These are phyloP conservation scores for Piezodorus guildinii DNA, from an alignment of 1,140 invertebrate species.

Conservation along the genomic window DNA sequence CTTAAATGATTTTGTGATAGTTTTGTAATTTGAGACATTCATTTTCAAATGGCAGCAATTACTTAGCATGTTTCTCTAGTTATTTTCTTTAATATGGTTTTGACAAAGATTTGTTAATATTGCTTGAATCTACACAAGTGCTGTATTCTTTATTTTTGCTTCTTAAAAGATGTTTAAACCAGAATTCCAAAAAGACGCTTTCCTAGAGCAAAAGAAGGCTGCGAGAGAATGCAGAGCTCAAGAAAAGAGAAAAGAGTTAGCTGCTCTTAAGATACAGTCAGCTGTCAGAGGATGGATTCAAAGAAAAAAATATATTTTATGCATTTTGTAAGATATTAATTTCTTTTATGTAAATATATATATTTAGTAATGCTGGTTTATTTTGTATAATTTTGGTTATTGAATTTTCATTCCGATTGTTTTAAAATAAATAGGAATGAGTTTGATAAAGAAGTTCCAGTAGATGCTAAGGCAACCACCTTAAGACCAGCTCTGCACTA, in stretches of 20 bases:
- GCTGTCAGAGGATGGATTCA: conserved; percentile 58
- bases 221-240: conserved; percentile 71
- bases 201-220: conserved; percentile 73
- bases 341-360: background rate
- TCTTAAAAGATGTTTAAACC: conserved; percentile 23
- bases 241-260: conserved; percentile 62
- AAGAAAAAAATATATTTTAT: conserved; percentile 41
- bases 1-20: too few species aligned
- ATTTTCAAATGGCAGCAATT: too few species aligned
- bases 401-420: background rate
- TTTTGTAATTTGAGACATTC: too few species aligned
- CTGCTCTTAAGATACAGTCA: conserved; percentile 59
- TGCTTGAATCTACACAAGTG: too few species aligned
- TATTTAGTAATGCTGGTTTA: background rate
- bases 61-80: too few species aligned
- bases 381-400: background rate
- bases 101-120: too few species aligned
- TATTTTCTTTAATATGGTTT: too few species aligned
- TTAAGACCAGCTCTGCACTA: conserved; percentile 53
- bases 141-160: too few species aligned
- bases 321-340: conserved; percentile 46
- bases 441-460: conserved; percentile 48
- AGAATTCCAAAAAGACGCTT: conserved; percentile 41
- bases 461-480: conserved; percentile 39
- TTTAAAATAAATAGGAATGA: conserved; percentile 41